Conservation (phyloP, 2,888 invertebrate species). For the Eristalis pertinax region DNA sequence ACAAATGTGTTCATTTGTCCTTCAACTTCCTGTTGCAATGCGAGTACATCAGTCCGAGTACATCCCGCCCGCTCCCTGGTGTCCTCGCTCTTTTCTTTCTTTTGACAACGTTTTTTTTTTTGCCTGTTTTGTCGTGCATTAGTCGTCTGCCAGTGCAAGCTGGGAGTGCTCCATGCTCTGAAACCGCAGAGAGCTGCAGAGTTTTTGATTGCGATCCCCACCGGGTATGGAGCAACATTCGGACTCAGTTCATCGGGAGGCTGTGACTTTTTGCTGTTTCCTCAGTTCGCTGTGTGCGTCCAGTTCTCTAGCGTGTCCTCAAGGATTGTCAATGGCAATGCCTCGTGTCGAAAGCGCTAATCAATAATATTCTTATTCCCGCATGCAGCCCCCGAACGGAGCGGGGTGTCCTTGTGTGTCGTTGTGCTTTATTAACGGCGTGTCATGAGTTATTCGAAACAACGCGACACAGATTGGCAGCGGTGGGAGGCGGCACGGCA, state of each 20-base stretch:
- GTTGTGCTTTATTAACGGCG: conserved; percentile 45
- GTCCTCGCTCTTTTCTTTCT: not conserved
- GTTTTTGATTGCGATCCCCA: conserved; percentile 66
- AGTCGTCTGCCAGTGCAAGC: not conserved
- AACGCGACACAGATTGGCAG: not conserved
- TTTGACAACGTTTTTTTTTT: not conserved
- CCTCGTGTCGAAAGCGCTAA: conserved; percentile 52
- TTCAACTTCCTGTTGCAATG: conserved; percentile 65
- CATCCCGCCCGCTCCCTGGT: not conserved
- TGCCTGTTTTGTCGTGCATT: not conserved
- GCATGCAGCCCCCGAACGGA: conserved; percentile 18
- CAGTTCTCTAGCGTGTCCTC: conserved; percentile 14
- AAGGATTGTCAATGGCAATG: conserved; percentile 61
- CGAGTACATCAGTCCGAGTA: not conserved
- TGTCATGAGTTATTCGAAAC: conserved; percentile 43
- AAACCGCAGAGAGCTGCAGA: conserved; percentile 50
- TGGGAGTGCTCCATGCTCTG: conserved; percentile 33
- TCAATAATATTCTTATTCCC: conserved; percentile 66
- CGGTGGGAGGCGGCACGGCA: not conserved
- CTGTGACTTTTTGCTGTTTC: not conserved
- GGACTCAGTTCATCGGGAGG: conserved; percentile 5
- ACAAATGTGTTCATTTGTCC: conserved; percentile 62
- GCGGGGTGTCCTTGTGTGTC: not conserved
- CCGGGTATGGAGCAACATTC: conserved; percentile 52
- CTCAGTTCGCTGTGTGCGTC: not conserved